These are phyloP conservation scores for Machaerirhynchus nigripectus DNA, from an alignment of 2,113 vertebrate genomes.

Conservation along the genomic window DNA sequence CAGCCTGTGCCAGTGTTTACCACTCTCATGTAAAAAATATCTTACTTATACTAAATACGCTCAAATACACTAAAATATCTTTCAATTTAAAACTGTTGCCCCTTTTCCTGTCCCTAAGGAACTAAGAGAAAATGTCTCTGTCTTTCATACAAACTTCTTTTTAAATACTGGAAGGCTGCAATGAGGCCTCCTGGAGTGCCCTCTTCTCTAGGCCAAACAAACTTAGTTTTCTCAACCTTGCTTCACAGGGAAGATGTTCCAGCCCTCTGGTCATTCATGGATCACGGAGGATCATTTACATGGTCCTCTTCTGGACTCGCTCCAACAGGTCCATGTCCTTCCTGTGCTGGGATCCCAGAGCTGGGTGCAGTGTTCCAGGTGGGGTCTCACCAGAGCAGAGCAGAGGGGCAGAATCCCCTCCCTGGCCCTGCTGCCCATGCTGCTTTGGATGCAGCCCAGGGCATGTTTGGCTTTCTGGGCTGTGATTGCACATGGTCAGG, in stretches of 20 bases:
- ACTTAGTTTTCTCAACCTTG: neutral
- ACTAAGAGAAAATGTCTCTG: neutral
- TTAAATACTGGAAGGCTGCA: neutral
- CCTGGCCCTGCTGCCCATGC: neutral
- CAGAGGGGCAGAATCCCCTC: neutral
- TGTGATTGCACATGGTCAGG: fast-evolving
- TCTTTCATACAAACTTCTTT: neutral
- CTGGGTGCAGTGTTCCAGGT: neutral
- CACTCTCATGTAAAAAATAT: neutral
- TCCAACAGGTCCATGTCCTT: fast-evolving
- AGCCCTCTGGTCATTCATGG: neutral
- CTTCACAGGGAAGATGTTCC: neutral
- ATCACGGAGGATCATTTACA: neutral
- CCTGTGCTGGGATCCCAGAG: neutral
- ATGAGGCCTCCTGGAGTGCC: neutral
- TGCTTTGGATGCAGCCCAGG: neutral
- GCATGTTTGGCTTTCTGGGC: fast-evolving
- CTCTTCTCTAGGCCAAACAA: neutral
- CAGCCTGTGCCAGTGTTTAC: neutral
- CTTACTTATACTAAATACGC: too few relatives aligned
- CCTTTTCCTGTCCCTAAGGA: too few relatives aligned
- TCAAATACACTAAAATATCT: neutral
- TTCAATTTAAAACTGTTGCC: neutral
- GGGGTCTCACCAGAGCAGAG: neutral
- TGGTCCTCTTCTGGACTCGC: fast-evolving